A percentile compares a stretch with the other conserved stretches of the same genome.
Conservation (phyloP, 1,140 invertebrate species). For the Leptopilina boulardi region DNA sequence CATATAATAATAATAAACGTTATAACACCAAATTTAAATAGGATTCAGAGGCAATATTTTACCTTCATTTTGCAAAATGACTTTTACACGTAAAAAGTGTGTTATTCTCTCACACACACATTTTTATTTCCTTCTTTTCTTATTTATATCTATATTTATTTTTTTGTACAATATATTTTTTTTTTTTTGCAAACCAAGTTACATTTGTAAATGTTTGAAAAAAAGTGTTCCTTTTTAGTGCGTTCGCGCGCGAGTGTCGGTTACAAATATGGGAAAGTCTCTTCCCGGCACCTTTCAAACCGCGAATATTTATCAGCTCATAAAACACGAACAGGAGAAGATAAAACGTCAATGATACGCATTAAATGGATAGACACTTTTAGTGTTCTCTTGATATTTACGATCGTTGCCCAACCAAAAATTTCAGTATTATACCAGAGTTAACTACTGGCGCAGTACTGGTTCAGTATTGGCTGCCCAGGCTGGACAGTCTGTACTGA, state of each 20-base stretch:
- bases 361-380: slow-evolving; percentile 33
- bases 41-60: background rate
- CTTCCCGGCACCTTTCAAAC: slow-evolving; percentile 31
- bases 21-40: too few relatives aligned
- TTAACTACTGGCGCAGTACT: too few relatives aligned
- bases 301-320: slow-evolving; percentile 33
- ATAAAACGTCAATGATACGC: slow-evolving; percentile 33
- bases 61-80: background rate
- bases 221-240: background rate
- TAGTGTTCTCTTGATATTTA: slow-evolving; percentile 24
- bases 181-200: background rate
- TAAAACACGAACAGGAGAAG: slow-evolving; percentile 30
- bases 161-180: background rate
- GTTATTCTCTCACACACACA: too few relatives aligned
- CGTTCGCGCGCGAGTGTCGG: background rate
- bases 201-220: slow-evolving; percentile 6
- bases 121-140: too few relatives aligned
- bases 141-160: too few relatives aligned
- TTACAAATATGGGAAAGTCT: slow-evolving; percentile 31
- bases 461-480: too few relatives aligned
- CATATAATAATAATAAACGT: too few relatives aligned
- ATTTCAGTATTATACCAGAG: too few relatives aligned
- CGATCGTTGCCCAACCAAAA: too few relatives aligned
- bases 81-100: too few relatives aligned
- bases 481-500: too few relatives aligned